These are phyloP conservation scores for Pomatorhinus ruficollis DNA, from an alignment of 2,113 vertebrate genomes.

Conservation along the genomic window DNA sequence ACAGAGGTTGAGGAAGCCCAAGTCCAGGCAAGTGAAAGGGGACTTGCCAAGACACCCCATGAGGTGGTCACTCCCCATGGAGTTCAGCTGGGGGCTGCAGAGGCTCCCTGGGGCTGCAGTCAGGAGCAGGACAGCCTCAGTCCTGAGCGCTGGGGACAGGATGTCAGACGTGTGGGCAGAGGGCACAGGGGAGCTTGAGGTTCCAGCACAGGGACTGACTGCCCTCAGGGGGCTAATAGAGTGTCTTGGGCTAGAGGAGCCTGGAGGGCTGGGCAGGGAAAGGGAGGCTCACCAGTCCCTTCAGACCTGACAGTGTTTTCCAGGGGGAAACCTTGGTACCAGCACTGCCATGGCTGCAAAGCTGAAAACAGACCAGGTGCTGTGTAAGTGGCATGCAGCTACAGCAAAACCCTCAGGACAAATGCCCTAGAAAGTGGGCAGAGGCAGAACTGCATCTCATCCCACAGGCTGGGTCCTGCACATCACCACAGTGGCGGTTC, in stretches of 20 bases:
- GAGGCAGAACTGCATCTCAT: neutral
- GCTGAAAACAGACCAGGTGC: neutral
- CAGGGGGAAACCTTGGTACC: neutral
- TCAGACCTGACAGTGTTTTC: neutral
- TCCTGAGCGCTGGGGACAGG: neutral
- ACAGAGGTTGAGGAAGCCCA: neutral
- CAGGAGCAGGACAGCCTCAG: neutral
- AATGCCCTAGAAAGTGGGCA: neutral
- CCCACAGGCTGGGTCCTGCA: neutral
- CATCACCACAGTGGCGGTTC: fast-evolving
- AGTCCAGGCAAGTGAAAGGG: neutral
- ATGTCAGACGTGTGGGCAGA: no score
- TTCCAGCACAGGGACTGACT: neutral
- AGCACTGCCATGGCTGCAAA: neutral
- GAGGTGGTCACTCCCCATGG: neutral
- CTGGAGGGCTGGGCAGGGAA: fast-evolving
- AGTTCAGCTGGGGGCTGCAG: neutral
- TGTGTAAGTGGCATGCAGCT: fast-evolving
- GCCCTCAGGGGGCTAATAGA: neutral
- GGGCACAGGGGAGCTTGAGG: fast-evolving
- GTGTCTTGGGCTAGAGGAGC: neutral
- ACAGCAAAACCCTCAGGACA: neutral
- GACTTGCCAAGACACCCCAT: fast-evolving
- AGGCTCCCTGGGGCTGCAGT: neutral
- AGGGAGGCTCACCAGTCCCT: no score